These are phyloP conservation scores for Mormyrus proboscirostris DNA, from an alignment of 2,797 vertebrate species.

Conservation along the genomic window DNA sequence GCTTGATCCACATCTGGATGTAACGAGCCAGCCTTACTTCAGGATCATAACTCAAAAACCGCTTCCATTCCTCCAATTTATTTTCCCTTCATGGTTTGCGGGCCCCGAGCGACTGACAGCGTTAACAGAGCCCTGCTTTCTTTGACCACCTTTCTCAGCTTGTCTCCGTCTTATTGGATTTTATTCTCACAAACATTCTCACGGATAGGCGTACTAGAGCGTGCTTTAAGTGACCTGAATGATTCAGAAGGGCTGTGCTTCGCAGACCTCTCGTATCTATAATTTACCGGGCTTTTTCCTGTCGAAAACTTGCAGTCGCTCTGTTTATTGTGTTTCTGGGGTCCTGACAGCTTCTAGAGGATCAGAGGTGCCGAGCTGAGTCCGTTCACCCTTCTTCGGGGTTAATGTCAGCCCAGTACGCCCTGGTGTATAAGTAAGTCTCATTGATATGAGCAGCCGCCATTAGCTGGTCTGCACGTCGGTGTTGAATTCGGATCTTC, in stretches of 20 bases:
- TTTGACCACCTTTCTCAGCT: constrained; percentile 19
- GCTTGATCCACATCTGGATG: not conserved
- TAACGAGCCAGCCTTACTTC: not conserved
- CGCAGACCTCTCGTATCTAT: constrained; percentile 12
- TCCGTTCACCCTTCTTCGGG: not conserved
- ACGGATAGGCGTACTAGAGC: constrained; percentile 26
- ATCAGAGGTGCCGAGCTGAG: not conserved
- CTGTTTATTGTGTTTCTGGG: not conserved
- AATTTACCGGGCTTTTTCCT: constrained; percentile 28
- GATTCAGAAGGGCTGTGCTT: constrained; percentile 23
- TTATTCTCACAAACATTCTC: constrained; percentile 22
- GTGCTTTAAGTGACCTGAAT: constrained; percentile 28
- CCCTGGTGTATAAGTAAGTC: not conserved
- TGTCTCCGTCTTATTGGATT: constrained; percentile 24
- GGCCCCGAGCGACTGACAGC: constrained; percentile 1
- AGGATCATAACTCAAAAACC: not conserved
- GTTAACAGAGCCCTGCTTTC: constrained; percentile 17
- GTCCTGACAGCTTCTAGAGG: not conserved
- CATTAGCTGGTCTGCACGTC: not conserved
- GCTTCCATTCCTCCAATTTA: not conserved
- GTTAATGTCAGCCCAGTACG: not conserved
- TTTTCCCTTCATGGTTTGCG: not conserved
- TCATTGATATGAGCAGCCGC: not conserved
- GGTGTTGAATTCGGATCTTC: not conserved
- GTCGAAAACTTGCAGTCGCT: constrained; percentile 20